phyloP scores from a whole-genome alignment of 2,888 invertebrate species.

The Choreutis nemorana region DNA sequence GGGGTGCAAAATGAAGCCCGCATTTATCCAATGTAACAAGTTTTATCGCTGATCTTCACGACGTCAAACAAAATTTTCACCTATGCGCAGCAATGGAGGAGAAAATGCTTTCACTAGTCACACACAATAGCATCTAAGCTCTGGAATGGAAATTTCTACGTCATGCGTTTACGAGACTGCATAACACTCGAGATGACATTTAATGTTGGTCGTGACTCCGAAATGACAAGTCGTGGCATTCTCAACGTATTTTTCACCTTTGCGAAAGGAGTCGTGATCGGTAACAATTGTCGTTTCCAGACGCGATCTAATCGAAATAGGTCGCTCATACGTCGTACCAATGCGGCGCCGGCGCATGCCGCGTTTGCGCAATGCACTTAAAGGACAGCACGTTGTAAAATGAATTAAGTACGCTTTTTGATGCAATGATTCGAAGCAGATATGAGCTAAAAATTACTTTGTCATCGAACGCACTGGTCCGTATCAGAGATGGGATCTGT shows the following conservation, averaged over 20 bases:
- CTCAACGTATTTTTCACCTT: slow-evolving; percentile 61
- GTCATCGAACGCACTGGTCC: background rate
- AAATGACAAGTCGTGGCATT: slow-evolving; percentile 64
- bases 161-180: too few species aligned
- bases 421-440: too few species aligned
- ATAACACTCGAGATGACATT: slow-evolving; percentile 41
- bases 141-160: too few species aligned
- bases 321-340: slow-evolving; percentile 18
- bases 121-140: too few species aligned
- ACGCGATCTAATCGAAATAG: slow-evolving; percentile 47
- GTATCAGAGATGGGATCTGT: background rate
- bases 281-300: slow-evolving; percentile 43
- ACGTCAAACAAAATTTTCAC: too few species aligned
- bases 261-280: slow-evolving; percentile 60
- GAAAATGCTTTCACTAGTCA: too few species aligned
- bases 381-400: too few species aligned
- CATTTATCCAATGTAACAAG: too few species aligned
- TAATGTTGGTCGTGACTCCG: slow-evolving; percentile 42
- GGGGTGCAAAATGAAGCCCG: slow-evolving; percentile 1
- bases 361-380: slow-evolving; percentile 28
- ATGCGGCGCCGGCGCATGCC: slow-evolving; percentile 16
- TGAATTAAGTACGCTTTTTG: too few species aligned
- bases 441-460: background rate
- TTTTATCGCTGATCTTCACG: too few species aligned
- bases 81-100: too few species aligned